phyloP scores from a whole-genome alignment of 2,888 invertebrate species.

The Listrodromus nycthemerus region DNA sequence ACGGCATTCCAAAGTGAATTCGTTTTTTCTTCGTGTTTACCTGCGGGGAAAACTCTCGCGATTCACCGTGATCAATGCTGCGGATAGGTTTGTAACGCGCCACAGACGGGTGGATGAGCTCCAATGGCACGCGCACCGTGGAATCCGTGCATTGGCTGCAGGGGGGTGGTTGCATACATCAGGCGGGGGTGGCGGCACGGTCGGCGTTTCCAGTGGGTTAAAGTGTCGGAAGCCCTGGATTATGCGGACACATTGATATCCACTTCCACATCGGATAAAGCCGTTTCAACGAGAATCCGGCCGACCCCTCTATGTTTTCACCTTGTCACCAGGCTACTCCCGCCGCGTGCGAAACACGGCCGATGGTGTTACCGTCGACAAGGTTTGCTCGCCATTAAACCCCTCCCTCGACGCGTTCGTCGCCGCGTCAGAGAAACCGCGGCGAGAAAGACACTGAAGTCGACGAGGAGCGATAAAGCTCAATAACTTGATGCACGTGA shows the following conservation, averaged over 20 bases:
- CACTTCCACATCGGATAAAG: slow-evolving; percentile 54
- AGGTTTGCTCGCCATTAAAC: slow-evolving; percentile 58
- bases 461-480: slow-evolving; percentile 31
- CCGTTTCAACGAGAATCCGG: slow-evolving; percentile 15
- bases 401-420: slow-evolving; percentile 53
- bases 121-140: slow-evolving; percentile 46
- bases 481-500: slow-evolving; percentile 37
- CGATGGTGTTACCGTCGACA: slow-evolving; percentile 44
- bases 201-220: slow-evolving; percentile 52
- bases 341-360: slow-evolving; percentile 36
- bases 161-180: not conserved
- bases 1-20: slow-evolving; percentile 62
- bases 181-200: not conserved
- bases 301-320: slow-evolving; percentile 19
- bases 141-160: slow-evolving; percentile 24
- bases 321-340: slow-evolving; percentile 28
- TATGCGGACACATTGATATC: slow-evolving; percentile 56
- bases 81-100: slow-evolving; percentile 71
- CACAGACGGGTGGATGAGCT: slow-evolving; percentile 44
- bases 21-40: slow-evolving; percentile 56
- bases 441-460: slow-evolving; percentile 6
- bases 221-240: slow-evolving; percentile 57
- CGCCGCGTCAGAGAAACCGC: slow-evolving; percentile 7
- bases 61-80: slow-evolving; percentile 74
- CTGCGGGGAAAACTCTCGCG: slow-evolving; percentile 53